Evolutionary conservation across 1,140 invertebrate genomes (phyloP), one percentile per base, ranked within the genome.

Genomic region (Pseudomyrmex concolor): DNA sequence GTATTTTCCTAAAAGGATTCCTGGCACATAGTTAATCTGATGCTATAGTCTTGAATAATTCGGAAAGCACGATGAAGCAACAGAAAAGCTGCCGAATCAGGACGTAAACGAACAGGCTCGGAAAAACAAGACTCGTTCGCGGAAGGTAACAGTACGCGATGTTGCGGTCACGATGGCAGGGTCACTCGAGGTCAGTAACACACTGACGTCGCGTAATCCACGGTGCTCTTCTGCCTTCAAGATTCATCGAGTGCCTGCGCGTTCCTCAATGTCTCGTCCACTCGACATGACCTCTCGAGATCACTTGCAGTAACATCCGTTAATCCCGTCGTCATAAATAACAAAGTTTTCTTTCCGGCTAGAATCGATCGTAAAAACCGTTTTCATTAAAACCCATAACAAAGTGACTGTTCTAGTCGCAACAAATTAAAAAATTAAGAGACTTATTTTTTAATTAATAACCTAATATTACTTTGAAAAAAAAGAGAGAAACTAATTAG

Each of bases 111-210:
- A 60, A 48, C 48, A 15, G 60, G 72, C 57, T 54, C 54, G 13
- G 45, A 80, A 70, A 71, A 68, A 90, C 88, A 84, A 89, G 87
- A 86, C 81, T 82, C 89, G 88, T 91, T 91, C 87, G 84, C 84
- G 71, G 85, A 89, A 91, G 89, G 85, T 92, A 92, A 91, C 86
- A 90, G 90, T 90, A 90, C 85, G 86, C 83, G 59, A 87, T 87
- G 90, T 91, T 92, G 89, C 90, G 91, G 89, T 91, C 91, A 91
- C 89, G 91, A 92, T 89, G 85, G 90, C 91, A 91, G 93, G 93
- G 92, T 93, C 91, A 94, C 90, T 93, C 85, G 91, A 91, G 93
- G 93, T 94, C 93, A 94, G 92, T 93, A 94, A 93, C 93, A 94
- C 91, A 94, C 92, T 93, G 92, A 93, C 90, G 90, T 87, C 86